Evolutionary conservation across 53 echinoderm and acorn worm species (phyloP).

Genomic region (Hippasteria phrygiana): DNA sequence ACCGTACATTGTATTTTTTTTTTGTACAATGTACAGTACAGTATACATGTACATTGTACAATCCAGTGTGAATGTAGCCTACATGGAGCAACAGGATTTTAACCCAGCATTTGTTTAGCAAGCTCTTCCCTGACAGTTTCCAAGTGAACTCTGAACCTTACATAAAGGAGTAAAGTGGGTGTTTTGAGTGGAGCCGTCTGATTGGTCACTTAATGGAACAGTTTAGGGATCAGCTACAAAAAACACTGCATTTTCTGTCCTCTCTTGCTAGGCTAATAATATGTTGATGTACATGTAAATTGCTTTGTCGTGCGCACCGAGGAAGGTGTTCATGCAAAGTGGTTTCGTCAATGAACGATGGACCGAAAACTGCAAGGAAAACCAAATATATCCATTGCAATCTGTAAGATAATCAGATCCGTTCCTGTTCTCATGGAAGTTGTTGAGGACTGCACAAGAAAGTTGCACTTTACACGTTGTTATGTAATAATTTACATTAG

Average conservation of each 20-base stretch:
- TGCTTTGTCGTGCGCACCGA: not conserved
- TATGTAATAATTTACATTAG: not conserved
- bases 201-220: conserved; percentile 29
- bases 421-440: not conserved
- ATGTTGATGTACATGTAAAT: not conserved
- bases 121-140: conserved; percentile 26
- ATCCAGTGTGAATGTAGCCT: not conserved
- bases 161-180: conserved; percentile 56
- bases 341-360: not conserved
- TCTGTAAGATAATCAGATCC: not conserved
- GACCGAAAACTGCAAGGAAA: not conserved
- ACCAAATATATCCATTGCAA: not conserved
- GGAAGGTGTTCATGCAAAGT: no score
- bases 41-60: not conserved
- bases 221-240: conserved; percentile 43
- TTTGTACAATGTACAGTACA: not conserved
- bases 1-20: not conserved
- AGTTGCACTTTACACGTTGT: not conserved
- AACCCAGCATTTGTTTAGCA: not conserved
- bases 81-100: not conserved
- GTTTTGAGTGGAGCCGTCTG: not conserved
- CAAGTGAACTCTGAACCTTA: conserved; percentile 47
- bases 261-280: not conserved
- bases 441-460: no score
- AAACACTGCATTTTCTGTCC: not conserved